phyloP scores from a whole-genome alignment of 2,797 vertebrate species.

The Sciaenops ocellatus region DNA sequence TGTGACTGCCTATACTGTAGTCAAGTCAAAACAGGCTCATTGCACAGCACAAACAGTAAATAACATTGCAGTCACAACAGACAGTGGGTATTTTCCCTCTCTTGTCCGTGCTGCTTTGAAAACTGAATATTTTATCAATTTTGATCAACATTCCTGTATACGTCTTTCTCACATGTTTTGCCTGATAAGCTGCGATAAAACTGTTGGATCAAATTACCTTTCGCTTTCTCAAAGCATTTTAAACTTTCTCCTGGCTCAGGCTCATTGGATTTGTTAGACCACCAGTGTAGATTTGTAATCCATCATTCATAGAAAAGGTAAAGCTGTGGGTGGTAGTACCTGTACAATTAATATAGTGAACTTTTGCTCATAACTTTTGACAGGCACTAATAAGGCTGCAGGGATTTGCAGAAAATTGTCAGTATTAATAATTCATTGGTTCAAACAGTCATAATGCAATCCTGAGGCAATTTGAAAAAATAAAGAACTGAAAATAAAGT shows the following conservation, averaged over 20 bases:
- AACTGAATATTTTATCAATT: slow-evolving; percentile 65
- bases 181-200: slow-evolving; percentile 70
- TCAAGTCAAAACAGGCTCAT: slow-evolving; percentile 31
- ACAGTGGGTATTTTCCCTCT: not conserved
- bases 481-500: not conserved
- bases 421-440: not conserved
- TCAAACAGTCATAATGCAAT: not conserved
- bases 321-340: slow-evolving; percentile 26
- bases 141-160: slow-evolving; percentile 69
- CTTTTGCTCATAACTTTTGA: not conserved
- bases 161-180: slow-evolving; percentile 56
- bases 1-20: not conserved
- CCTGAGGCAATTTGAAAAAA: not conserved
- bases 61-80: slow-evolving; percentile 32
- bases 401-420: not conserved
- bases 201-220: slow-evolving; percentile 68
- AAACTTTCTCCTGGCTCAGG: slow-evolving; percentile 11
- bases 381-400: not conserved
- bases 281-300: slow-evolving; percentile 32
- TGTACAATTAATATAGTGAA: slow-evolving; percentile 3
- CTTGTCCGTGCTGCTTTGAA: slow-evolving; percentile 24
- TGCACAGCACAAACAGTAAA: slow-evolving; percentile 12
- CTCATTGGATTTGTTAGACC: slow-evolving; percentile 41
- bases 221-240: slow-evolving; percentile 3
- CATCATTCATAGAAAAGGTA: not conserved